Conservation (phyloP, 2,888 invertebrate genomes). For the Acronicta psi region DNA sequence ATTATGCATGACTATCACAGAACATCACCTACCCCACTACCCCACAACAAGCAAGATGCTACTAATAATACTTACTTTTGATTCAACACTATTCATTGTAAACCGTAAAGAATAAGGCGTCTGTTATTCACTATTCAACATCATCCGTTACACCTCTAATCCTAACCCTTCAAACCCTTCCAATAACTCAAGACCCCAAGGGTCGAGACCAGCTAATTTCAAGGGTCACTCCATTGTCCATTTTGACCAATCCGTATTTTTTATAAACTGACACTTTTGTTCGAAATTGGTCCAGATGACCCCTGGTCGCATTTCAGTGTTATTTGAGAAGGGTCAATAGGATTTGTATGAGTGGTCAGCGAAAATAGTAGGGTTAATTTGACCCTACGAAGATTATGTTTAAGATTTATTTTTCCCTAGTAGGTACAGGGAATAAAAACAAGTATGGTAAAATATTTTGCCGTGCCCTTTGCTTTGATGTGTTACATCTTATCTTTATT, state of each 20-base stretch:
- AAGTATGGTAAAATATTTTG: no score
- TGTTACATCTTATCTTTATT: no score
- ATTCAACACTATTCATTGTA: constrained; percentile 54
- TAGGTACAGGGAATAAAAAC: not conserved
- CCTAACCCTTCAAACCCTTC: constrained; percentile 63
- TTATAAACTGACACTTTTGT: constrained; percentile 74
- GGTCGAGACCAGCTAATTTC: constrained; percentile 74
- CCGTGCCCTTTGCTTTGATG: no score
- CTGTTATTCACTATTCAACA: constrained; percentile 54
- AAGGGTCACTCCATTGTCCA: constrained; percentile 77
- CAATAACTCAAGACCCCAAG: constrained; percentile 58
- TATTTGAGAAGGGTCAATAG: constrained; percentile 74
- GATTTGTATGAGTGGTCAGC: constrained; percentile 70
- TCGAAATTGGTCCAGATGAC: constrained; percentile 83
- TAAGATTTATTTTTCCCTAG: constrained; percentile 15
- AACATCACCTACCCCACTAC: no score
- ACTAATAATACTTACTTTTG: constrained; percentile 34
- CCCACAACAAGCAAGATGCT: constrained; percentile 20
- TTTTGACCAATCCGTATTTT: constrained; percentile 79
- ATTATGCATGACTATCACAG: not conserved
- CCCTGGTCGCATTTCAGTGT: constrained; percentile 77
- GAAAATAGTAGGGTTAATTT: constrained; percentile 55
- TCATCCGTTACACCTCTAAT: constrained; percentile 74
- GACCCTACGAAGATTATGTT: constrained; percentile 47
- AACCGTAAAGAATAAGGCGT: constrained; percentile 44